A percentile compares a stretch with the other conserved stretches of the same genome.
phyloP scores from a whole-genome alignment of 2,797 vertebrate species.

The Champsocephalus gunnari region DNA sequence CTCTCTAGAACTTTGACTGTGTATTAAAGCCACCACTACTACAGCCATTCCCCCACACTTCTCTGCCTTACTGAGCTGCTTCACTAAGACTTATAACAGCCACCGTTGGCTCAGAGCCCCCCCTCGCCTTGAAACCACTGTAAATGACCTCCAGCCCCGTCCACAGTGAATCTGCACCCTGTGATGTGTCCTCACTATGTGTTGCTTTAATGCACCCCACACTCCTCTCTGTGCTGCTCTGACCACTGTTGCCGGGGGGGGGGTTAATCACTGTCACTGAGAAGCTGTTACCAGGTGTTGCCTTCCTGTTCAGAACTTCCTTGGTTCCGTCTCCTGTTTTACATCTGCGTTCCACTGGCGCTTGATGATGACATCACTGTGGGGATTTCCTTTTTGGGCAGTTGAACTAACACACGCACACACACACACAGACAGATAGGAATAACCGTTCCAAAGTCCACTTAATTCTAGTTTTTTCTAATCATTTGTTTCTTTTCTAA shows the following conservation, averaged over 20 bases:
- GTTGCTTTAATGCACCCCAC: slow-evolving; percentile 20
- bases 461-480: slow-evolving; percentile 54
- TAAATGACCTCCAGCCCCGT: slow-evolving; percentile 44
- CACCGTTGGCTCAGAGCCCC: slow-evolving; percentile 24
- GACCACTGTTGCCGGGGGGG: slow-evolving; percentile 22
- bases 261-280: not conserved
- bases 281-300: slow-evolving; percentile 17
- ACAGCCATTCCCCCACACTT: slow-evolving; percentile 35
- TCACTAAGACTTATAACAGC: slow-evolving; percentile 58
- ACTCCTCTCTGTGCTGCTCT: slow-evolving; percentile 41
- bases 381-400: slow-evolving; percentile 33
- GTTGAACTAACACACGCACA: slow-evolving; percentile 23
- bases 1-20: slow-evolving; percentile 61
- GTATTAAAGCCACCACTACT: slow-evolving; percentile 70
- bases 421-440: slow-evolving; percentile 27
- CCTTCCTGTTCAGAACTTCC: slow-evolving; percentile 25
- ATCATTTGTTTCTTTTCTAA: slow-evolving; percentile 47
- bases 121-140: slow-evolving; percentile 57
- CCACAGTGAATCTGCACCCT: slow-evolving; percentile 11
- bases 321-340: slow-evolving; percentile 13
- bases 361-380: slow-evolving; percentile 31
- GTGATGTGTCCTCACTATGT: slow-evolving; percentile 8
- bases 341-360: slow-evolving; percentile 7
- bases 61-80: slow-evolving; percentile 58
- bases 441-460: slow-evolving; percentile 17